Conservation (phyloP, 2,797 vertebrate genomes). For the Pseudocheirus occidentalis region DNA sequence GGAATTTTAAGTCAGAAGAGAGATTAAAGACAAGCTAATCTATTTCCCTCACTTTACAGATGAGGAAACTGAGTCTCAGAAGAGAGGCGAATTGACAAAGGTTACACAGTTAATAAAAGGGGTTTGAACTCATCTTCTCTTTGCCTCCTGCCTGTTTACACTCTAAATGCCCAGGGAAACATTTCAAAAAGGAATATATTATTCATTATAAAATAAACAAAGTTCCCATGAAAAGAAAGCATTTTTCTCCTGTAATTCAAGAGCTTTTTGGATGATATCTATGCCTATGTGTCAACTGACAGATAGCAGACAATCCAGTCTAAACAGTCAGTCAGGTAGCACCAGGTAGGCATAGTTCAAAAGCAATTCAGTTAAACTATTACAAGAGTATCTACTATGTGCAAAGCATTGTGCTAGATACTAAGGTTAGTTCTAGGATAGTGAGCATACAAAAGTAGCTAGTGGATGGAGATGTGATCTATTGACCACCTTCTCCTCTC, state of each 20-base stretch:
- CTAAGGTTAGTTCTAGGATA: neutral
- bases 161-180: neutral
- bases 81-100: neutral
- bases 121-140: neutral
- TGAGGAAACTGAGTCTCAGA: neutral
- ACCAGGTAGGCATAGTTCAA: neutral
- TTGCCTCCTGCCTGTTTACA: neutral
- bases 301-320: neutral
- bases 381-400: neutral
- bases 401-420: rapidly evolving
- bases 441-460: neutral
- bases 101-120: neutral
- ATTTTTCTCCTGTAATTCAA: neutral
- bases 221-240: neutral
- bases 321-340: neutral
- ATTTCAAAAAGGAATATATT: neutral
- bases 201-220: neutral
- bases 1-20: neutral
- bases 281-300: rapidly evolving
- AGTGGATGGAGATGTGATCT: neutral
- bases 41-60: neutral
- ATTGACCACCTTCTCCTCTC: neutral
- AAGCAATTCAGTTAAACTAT: neutral
- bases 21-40: neutral
- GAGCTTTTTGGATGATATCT: neutral